phyloP scores from a whole-genome alignment of 2,888 invertebrate genomes.

The Salpingus planirostris region DNA sequence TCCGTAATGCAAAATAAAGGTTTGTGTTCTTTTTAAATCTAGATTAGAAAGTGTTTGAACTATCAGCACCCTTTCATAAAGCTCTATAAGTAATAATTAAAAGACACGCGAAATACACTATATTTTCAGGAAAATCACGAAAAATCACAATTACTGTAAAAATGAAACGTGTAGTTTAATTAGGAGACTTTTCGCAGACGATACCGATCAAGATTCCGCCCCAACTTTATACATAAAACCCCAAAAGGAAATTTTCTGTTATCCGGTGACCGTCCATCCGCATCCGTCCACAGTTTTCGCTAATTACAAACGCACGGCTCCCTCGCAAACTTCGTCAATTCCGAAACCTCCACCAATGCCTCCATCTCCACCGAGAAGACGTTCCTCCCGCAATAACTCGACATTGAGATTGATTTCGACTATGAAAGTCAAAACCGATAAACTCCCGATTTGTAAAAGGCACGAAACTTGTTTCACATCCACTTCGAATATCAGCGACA shows the following conservation, averaged over 20 bases:
- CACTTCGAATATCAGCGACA: constrained; percentile 30
- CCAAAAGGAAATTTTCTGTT: constrained; percentile 52
- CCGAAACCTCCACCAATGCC: constrained; percentile 29
- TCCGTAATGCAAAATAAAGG: too few relatives aligned
- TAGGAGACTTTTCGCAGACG: constrained; percentile 55
- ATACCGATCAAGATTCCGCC: constrained; percentile 71
- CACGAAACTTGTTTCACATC: constrained; percentile 46
- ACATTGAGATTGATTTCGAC: constrained; percentile 57
- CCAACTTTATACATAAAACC: constrained; percentile 58
- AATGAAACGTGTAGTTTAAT: too few relatives aligned
- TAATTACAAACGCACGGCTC: constrained; percentile 51
- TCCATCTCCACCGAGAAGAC: constrained; percentile 66
- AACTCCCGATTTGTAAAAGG: constrained; percentile 32
- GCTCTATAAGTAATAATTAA: too few relatives aligned
- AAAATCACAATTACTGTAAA: too few relatives aligned
- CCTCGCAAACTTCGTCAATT: constrained; percentile 44
- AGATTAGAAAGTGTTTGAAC: constrained; percentile 12
- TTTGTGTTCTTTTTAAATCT: constrained; percentile 7
- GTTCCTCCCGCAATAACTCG: constrained; percentile 64
- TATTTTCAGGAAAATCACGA: too few relatives aligned
- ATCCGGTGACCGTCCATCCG: constrained; percentile 45
- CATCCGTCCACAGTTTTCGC: constrained; percentile 46
- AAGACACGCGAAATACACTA: too few relatives aligned
- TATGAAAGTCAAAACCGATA: constrained; percentile 38
- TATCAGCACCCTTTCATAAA: constrained; percentile 5